Percentiles rank a stretch among this genome's conserved stretches.
Evolutionary conservation across 2,113 vertebrate species (phyloP).

Genomic region (Parotia lawesii): DNA sequence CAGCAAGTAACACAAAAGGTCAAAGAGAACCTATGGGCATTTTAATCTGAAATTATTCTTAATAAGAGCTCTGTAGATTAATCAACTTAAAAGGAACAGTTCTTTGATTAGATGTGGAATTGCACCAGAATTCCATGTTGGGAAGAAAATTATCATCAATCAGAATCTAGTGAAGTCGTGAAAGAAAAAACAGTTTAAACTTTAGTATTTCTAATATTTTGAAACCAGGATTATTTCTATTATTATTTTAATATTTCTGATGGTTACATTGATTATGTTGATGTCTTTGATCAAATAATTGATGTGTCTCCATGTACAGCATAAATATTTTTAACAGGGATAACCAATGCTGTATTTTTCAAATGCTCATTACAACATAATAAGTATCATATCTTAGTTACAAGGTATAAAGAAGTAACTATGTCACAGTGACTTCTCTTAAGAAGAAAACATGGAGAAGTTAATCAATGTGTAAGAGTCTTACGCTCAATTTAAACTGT

Average conservation of each 20-base stretch:
- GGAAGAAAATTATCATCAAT: not conserved
- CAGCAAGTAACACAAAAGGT: not conserved
- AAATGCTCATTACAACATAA: not conserved
- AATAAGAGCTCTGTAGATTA: not conserved
- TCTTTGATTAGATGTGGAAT: not conserved
- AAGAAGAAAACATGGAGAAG: not conserved
- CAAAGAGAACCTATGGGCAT: not conserved
- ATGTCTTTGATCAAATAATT: not conserved
- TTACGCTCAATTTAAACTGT: not conserved
- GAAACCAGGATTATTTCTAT: not conserved
- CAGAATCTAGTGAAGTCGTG: not conserved
- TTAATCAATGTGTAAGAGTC: not conserved
- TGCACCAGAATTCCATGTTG: not conserved
- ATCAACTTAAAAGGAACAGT: not conserved
- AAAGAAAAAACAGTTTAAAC: not conserved
- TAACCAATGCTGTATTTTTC: not conserved
- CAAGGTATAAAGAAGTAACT: not conserved
- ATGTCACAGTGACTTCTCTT: not conserved
- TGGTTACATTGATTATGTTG: not conserved
- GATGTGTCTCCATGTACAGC: not conserved
- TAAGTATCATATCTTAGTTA: not conserved
- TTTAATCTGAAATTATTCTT: conserved; percentile 13
- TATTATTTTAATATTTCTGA: not conserved
- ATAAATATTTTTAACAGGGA: not conserved
- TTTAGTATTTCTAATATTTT: not conserved